Evolutionary conservation across 2,888 invertebrate species (phyloP).

Genomic region (Chrysodeixis includens): DNA sequence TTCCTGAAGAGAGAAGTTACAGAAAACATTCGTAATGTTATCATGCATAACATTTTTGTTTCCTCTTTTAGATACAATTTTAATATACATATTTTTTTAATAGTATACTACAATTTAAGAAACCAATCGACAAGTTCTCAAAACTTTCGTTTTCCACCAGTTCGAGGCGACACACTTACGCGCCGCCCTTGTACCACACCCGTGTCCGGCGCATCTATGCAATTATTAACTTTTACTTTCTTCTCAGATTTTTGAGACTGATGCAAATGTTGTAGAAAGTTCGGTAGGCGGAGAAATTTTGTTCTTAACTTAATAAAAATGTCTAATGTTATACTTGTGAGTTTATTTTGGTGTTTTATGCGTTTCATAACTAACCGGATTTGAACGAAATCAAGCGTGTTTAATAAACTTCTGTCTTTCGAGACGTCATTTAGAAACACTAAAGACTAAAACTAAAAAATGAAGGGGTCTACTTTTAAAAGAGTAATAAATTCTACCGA

Average conservation of each 20-base stretch:
- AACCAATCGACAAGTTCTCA: slow-evolving; percentile 21
- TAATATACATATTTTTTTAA: no score
- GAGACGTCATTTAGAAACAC: no score
- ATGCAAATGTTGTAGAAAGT: slow-evolving; percentile 75
- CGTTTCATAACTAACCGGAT: not conserved
- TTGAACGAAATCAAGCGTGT: not conserved
- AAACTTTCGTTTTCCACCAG: slow-evolving; percentile 53
- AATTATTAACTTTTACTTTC: slow-evolving; percentile 81
- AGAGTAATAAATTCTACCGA: not conserved
- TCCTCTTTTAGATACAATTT: not conserved
- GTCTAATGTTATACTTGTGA: slow-evolving; percentile 28
- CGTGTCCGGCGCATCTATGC: slow-evolving; percentile 67
- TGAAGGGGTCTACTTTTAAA: not conserved
- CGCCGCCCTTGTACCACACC: slow-evolving; percentile 51
- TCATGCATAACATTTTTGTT: no score
- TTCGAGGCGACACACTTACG: slow-evolving; percentile 38
- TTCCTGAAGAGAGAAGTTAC: no score
- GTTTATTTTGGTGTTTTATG: slow-evolving; percentile 18
- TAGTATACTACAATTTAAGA: no score
- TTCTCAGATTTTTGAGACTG: slow-evolving; percentile 57
- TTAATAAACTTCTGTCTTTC: not conserved
- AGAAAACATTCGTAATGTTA: no score
- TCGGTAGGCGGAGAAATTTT: slow-evolving; percentile 64
- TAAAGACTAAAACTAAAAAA: not conserved
- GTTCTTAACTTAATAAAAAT: slow-evolving; percentile 30